A percentile compares a stretch with the other conserved stretches of the same genome.
These are phyloP conservation scores for Tinamus guttatus DNA, from an alignment of 2,113 vertebrate species.

Conservation along the genomic window DNA sequence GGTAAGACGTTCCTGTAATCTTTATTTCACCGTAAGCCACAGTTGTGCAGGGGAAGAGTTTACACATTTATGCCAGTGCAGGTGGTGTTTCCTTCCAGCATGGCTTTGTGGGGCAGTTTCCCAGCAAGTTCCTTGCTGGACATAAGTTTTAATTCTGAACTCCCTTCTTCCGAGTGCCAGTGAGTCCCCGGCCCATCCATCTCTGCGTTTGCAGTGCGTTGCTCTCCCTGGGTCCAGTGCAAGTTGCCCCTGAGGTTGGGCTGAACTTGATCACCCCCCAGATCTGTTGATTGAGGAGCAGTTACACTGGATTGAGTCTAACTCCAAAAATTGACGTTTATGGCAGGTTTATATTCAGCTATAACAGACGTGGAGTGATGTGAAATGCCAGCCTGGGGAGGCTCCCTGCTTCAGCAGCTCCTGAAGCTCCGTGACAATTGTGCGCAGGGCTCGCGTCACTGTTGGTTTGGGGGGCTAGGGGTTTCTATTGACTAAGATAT, in stretches of 20 bases:
- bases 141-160: not conserved
- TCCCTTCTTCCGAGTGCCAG: not conserved
- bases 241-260: not conserved
- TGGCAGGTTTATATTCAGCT: too few species aligned
- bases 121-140: not conserved
- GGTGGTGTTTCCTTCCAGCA: not conserved
- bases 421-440: not conserved
- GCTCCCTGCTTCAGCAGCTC: not conserved
- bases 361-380: not conserved
- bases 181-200: not conserved
- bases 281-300: not conserved
- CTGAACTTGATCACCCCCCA: not conserved
- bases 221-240: not conserved
- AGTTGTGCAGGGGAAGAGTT: accelerated
- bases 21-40: not conserved
- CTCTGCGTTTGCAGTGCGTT: accelerated
- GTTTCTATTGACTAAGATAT: not conserved
- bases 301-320: not conserved
- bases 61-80: accelerated
- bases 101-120: not conserved
- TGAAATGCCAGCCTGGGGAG: not conserved
- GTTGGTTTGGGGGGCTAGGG: too few species aligned
- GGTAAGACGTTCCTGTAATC: not conserved
- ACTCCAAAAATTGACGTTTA: not conserved
- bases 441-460: not conserved